Conservation (phyloP, 2,113 vertebrate species). For the Oophaga pumilio region DNA sequence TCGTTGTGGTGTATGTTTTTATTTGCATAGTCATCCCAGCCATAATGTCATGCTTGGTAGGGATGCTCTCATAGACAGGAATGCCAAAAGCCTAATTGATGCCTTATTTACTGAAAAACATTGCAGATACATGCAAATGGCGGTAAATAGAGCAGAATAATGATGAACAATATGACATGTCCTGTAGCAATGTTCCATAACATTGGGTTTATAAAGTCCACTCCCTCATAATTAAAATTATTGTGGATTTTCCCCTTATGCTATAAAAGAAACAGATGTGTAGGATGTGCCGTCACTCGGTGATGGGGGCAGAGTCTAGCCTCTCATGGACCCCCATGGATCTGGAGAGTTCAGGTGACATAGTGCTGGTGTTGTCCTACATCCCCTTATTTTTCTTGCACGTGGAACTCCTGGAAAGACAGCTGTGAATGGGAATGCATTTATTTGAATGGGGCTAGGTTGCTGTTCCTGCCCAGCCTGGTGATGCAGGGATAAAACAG, state of each 20-base stretch:
- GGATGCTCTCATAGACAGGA: constrained; percentile 27
- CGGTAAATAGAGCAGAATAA: neutral
- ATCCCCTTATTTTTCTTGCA: no score
- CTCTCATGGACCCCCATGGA: no score
- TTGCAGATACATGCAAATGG: neutral
- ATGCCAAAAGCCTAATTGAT: constrained; percentile 21
- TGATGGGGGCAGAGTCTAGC: no score
- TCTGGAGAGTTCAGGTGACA: no score
- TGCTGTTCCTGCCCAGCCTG: no score
- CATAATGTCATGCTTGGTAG: constrained; percentile 19
- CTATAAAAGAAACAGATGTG: neutral
- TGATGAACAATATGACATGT: constrained; percentile 30
- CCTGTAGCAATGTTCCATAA: constrained; percentile 28
- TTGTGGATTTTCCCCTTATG: neutral
- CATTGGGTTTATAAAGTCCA: constrained; percentile 24
- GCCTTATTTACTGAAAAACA: constrained; percentile 32
- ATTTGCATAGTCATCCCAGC: constrained; percentile 18
- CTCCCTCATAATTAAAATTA: neutral
- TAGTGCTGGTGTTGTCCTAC: no score
- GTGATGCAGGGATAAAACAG: no score
- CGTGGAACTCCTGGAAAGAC: no score
- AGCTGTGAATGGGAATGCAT: no score
- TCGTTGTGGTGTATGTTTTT: neutral
- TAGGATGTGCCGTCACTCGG: no score
- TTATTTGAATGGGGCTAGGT: no score